Evolutionary conservation across 2,797 vertebrate genomes (phyloP).

Genomic region (Hybognathus amarus): DNA sequence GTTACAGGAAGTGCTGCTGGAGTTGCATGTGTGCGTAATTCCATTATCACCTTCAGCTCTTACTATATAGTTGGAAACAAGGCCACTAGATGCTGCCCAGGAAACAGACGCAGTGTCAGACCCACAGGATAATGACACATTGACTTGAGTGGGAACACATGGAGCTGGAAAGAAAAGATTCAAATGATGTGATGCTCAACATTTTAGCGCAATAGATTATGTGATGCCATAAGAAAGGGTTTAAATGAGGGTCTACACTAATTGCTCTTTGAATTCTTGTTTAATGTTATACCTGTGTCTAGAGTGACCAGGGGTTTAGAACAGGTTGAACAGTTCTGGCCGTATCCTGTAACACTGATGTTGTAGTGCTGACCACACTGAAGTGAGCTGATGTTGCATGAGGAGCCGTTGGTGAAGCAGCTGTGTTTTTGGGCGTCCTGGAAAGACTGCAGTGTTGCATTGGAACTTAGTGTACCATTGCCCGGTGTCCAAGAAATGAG

Average conservation of each 20-base stretch:
- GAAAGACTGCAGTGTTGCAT: constrained; percentile 55
- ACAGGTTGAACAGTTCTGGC: constrained; percentile 64
- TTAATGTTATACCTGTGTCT: constrained; percentile 66
- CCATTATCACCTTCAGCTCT: constrained; percentile 63
- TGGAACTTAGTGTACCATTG: constrained; percentile 69
- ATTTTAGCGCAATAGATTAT: background rate
- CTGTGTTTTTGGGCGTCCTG: constrained; percentile 20
- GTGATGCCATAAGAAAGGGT: background rate
- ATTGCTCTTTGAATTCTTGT: background rate
- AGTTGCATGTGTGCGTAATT: constrained; percentile 67
- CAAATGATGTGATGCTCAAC: background rate
- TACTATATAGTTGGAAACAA: constrained; percentile 65
- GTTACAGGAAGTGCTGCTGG: constrained; percentile 69
- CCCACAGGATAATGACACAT: constrained; percentile 63
- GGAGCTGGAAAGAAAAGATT: constrained; percentile 66
- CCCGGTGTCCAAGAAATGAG: constrained; percentile 73
- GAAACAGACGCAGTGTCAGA: constrained; percentile 68
- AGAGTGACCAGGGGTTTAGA: constrained; percentile 53
- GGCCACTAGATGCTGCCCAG: constrained; percentile 73
- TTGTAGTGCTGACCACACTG: constrained; percentile 71
- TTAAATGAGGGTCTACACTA: background rate
- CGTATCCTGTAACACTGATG: constrained; percentile 68
- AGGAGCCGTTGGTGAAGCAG: constrained; percentile 65
- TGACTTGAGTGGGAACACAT: constrained; percentile 70
- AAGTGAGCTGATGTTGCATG: constrained; percentile 73